A percentile compares a stretch with the other conserved stretches of the same genome.
Evolutionary conservation across 2,888 invertebrate genomes (phyloP).

Genomic region (Ormyrus nitidulus): DNA sequence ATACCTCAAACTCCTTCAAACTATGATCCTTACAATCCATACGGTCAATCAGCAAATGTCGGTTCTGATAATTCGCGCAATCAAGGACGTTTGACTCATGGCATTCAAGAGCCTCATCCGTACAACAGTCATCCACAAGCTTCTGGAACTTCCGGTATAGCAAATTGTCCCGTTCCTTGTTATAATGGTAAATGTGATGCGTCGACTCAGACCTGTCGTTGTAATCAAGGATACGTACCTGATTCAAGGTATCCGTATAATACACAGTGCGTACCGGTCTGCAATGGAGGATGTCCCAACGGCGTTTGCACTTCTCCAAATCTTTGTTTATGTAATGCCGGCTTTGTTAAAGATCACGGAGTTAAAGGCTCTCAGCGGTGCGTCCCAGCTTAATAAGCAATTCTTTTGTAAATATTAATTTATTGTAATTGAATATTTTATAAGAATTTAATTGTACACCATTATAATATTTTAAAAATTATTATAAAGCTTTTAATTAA

Average conservation of each 20-base stretch:
- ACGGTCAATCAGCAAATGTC: not conserved
- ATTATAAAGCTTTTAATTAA: not conserved
- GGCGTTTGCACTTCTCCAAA: conserved; percentile 85
- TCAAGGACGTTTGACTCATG: not conserved
- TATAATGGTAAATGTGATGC: conserved; percentile 77
- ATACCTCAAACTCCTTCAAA: not conserved
- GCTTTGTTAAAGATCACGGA: conserved; percentile 80
- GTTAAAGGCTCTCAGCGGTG: conserved; percentile 82
- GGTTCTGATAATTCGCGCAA: not conserved
- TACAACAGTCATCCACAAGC: not conserved
- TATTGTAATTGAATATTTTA: not conserved
- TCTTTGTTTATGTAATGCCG: conserved; percentile 84
- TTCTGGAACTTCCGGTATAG: conserved; percentile 6
- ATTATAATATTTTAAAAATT: conserved; percentile 1
- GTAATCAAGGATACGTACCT: conserved; percentile 75
- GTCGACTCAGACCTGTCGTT: conserved; percentile 70
- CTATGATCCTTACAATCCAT: conserved; percentile 9
- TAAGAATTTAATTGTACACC: not conserved
- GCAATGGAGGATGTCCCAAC: conserved; percentile 83
- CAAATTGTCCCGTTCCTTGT: conserved; percentile 68
- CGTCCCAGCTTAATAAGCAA: conserved; percentile 71
- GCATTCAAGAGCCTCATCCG: not conserved
- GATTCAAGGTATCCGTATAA: conserved; percentile 65
- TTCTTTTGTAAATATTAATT: not conserved
- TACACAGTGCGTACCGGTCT: conserved; percentile 78